Evolutionary conservation across 2,113 vertebrate genomes (phyloP).

Genomic region (Syngnathus scovelli): DNA sequence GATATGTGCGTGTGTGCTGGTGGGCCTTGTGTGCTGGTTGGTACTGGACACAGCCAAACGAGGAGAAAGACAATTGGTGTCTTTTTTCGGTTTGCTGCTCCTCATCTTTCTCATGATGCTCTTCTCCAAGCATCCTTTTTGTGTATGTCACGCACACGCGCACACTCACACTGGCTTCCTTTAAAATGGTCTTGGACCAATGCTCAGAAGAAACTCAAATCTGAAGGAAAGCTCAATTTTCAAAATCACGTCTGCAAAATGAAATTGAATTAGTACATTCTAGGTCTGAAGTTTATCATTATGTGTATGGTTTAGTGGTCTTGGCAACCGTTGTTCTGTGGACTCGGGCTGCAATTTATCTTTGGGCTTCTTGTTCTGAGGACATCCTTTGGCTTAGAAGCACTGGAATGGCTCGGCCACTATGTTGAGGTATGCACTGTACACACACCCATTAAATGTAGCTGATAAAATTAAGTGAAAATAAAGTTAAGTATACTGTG

Average conservation of each 20-base stretch:
- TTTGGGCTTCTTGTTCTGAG: constrained; percentile 79
- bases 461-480: too few species aligned
- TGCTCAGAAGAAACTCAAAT: too few species aligned
- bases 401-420: constrained; percentile 74
- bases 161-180: too few species aligned
- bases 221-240: too few species aligned
- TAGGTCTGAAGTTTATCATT: background rate
- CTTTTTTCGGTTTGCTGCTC: constrained; percentile 77
- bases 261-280: background rate
- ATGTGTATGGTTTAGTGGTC: constrained; percentile 67
- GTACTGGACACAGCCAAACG: constrained; percentile 73
- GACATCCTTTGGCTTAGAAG: constrained; percentile 69
- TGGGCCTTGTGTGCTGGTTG: constrained; percentile 74
- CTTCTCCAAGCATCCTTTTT: constrained; percentile 82
- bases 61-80: constrained; percentile 74
- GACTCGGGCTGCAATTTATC: constrained; percentile 78
- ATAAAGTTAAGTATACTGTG: too few species aligned
- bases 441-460: background rate
- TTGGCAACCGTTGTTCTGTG: constrained; percentile 78
- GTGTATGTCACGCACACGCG: constrained; percentile 55
- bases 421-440: constrained; percentile 72
- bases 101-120: constrained; percentile 72
- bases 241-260: background rate
- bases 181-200: too few species aligned
- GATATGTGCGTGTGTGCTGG: constrained; percentile 45